A percentile compares a stretch with the other conserved stretches of the same genome.
phyloP scores from a whole-genome alignment of 2,888 invertebrate species.

The Anthrax anthrax region DNA sequence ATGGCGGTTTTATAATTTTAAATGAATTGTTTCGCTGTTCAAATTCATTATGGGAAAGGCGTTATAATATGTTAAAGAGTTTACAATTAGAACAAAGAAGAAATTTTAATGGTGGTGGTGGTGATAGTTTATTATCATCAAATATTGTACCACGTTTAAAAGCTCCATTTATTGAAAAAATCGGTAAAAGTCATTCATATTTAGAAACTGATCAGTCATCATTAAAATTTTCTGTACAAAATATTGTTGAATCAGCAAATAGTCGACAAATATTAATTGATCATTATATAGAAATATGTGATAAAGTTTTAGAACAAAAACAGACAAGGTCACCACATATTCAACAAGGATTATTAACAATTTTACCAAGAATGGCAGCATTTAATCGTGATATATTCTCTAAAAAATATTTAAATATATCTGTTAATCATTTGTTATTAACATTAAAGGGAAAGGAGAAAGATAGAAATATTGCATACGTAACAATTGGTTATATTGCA shows the following conservation, averaged over 20 bases:
- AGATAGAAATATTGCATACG: conserved; percentile 75
- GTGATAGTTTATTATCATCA: conserved; percentile 12
- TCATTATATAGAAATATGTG: conserved; percentile 67
- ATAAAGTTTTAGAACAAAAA: conserved; percentile 61
- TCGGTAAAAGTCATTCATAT: conserved; percentile 21
- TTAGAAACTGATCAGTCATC: conserved; percentile 24
- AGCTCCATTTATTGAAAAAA: conserved; percentile 33
- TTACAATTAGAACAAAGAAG: conserved; percentile 33
- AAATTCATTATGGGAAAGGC: conserved; percentile 74
- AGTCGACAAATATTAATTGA: conserved; percentile 70
- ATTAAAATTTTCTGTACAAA: conserved; percentile 25
- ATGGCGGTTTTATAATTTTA: conserved; percentile 81
- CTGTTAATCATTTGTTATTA: conserved; percentile 62
- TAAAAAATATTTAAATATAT: conserved; percentile 53
- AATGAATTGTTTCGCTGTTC: conserved; percentile 88
- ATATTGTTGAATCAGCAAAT: conserved; percentile 72
- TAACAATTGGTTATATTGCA: conserved; percentile 79
- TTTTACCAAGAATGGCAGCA: conserved; percentile 86
- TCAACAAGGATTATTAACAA: conserved; percentile 71
- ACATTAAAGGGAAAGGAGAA: conserved; percentile 69
- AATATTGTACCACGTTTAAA: conserved; percentile 34
- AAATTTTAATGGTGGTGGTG: conserved; percentile 13
- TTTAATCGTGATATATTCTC: conserved; percentile 74
- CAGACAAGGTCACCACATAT: conserved; percentile 62
- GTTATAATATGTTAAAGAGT: conserved; percentile 58